Evolutionary conservation across 2,113 vertebrate species (phyloP), one percentile per base, ranked within the genome.

Genomic region (Paracanthobrama guichenoti): DNA sequence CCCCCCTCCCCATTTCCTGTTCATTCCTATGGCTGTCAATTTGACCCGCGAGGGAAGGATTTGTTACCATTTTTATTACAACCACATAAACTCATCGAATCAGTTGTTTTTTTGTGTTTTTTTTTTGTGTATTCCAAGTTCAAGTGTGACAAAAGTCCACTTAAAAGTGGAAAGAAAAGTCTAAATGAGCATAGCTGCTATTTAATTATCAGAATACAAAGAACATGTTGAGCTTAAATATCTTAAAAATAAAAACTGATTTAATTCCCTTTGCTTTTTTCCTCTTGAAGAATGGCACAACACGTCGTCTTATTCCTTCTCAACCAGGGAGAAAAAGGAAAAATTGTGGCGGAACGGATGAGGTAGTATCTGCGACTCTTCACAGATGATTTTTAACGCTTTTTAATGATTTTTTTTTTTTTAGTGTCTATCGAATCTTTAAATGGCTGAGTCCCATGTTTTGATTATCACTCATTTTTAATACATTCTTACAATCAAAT

Each of bases 271-370:
- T 0, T 73, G 44, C 28, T 53, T 77, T 5, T 0, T 42, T 0
- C 26, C 42, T 73, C 8, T 79, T 50, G 28, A 91, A 98, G 95
- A 98, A 98, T 85, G 97, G 97, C 55, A 96, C 95, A 28, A 18
- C 46, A 74, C 93, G 96, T 0, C 93, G 96, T 73, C 89, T 95
- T 82, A 89, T 94, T 74, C 92, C 95, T 0, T 88, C 96, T 10
- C 96, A 96, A 88, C 95, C 96, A 0, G 97, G 96, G 18, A 93
- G 97, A 90, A 98, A 98, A 88, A 93, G 97, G 59, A 97, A 98
- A 86, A 96, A 95, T 77, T 96, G 95, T 78, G 93, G 96, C 28
- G 95, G 94, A 80, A 92, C 95, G 0, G 96, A 97, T 22, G 97
- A 98, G 95, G 97, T 98, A 57, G 71, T 90, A 48, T 53, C 46